Base-by-base conservation (phyloP, 2,888 invertebrate genomes). In the Sepioteuthis lessoniana region DNA sequence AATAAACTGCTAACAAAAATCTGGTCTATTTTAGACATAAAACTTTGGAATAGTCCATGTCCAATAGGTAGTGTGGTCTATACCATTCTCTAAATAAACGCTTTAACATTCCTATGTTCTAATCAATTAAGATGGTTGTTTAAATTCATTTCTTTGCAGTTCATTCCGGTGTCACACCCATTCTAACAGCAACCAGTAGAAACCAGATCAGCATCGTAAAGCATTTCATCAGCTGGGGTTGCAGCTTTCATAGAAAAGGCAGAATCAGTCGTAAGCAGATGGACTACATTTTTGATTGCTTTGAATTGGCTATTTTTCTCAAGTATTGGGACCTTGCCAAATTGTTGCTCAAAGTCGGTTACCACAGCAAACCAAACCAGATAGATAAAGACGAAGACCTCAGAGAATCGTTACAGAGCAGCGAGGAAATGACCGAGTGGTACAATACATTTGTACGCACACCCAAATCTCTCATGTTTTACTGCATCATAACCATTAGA, bases 81-180 rank as follows among this genome's bases (percentile, higher is more conserved):
- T 42, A 42, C 42, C 42, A 42, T 42, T 42, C 42, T 42, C 7
- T 42, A 7, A 42, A 42, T 42, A 42, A 7, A 42, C 42, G 7
- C 42, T 5, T 7, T 42, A 42, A 42, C 42, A 42, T 42, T 42
- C 42, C 42, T 42, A 42, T 42, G 42, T 42, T 42, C 55, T 55
- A 21, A 55, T 55, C 25, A 5, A 55, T 25, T 76, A 76, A 16
- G 16, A 76, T 76, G n/a, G n/a, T 76, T 76, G n/a, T n/a, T 38
- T 90, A 90, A 21, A 38, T 94, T 93, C 21, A 25, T 93, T 94
- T 38, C 50, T 93, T 95, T 95, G 42, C 95, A 96, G 96, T 95
- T 95, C 94, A 94, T n/a, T 95, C 96, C 25, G 96, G 96, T 25
- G 95, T 96, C 1, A 96, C 96, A 0, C 96, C 96, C 19, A 94